phyloP scores from a whole-genome alignment of 2,113 vertebrate genomes.

The Erythrocebus patas region DNA sequence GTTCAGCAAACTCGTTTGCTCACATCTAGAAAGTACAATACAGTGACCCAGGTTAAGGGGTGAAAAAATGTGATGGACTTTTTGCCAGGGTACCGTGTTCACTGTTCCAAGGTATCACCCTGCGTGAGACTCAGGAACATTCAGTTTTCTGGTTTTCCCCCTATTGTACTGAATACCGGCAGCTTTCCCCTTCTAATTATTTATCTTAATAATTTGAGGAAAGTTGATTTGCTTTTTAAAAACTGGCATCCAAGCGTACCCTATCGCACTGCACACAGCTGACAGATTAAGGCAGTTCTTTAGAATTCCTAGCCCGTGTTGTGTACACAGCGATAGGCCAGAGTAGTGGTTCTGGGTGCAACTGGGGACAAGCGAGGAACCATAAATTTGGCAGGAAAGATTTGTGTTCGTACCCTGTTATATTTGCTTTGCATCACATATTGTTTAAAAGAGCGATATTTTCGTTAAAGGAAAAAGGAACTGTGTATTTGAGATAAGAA shows the following conservation, averaged over 20 bases:
- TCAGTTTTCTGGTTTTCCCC: neutral
- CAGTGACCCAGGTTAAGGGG: neutral
- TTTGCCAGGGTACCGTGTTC: neutral
- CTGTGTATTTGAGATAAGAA: slow-evolving; percentile 80
- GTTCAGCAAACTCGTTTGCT: neutral
- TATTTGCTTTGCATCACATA: slow-evolving; percentile 78
- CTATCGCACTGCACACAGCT: fast-evolving
- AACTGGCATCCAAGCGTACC: too few relatives aligned
- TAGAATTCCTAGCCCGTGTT: neutral
- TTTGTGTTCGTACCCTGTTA: slow-evolving; percentile 74
- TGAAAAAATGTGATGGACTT: neutral
- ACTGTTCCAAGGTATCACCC: neutral
- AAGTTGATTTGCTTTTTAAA: neutral
- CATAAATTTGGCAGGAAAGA: slow-evolving; percentile 73
- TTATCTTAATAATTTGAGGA: slow-evolving; percentile 25
- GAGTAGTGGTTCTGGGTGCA: neutral
- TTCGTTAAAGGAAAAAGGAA: slow-evolving; percentile 76
- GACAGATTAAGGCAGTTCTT: neutral
- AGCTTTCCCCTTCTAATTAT: neutral
- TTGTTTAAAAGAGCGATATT: slow-evolving; percentile 77
- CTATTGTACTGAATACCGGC: neutral
- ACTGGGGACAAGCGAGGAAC: slow-evolving; percentile 40
- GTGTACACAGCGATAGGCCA: neutral
- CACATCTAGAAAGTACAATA: neutral
- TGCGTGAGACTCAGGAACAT: neutral